Conservation (phyloP, 2,888 invertebrate genomes). For the Digitonthophagus gazella region DNA sequence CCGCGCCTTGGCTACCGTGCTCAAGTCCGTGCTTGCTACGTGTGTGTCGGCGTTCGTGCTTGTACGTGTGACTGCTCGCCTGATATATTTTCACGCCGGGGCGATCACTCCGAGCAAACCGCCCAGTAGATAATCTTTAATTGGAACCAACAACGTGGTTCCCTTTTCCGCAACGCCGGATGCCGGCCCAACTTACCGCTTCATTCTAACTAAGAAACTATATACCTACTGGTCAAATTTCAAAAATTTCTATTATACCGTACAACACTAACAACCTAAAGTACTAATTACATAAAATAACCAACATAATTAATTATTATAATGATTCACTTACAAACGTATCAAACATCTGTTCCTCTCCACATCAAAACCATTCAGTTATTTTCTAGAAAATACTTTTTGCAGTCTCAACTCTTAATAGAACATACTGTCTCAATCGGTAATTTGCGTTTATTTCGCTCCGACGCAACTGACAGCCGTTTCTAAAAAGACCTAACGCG, state of each 20-base stretch:
- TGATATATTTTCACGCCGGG: slow-evolving; percentile 13
- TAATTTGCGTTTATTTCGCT: background rate
- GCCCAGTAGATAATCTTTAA: slow-evolving; percentile 6
- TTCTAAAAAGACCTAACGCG: background rate
- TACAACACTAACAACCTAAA: no score
- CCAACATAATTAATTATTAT: no score
- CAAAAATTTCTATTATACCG: no score
- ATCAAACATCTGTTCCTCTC: background rate
- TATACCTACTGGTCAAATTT: background rate
- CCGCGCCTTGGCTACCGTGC: slow-evolving; percentile 30
- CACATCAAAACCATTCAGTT: background rate
- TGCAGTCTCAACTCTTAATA: background rate
- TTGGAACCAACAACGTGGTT: slow-evolving; percentile 7
- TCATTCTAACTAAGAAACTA: background rate
- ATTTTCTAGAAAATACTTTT: background rate
- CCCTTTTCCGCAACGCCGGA: background rate
- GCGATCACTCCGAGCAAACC: slow-evolving; percentile 9
- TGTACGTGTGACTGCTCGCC: slow-evolving; percentile 9
- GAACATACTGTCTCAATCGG: background rate
- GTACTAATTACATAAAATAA: no score
- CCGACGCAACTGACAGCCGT: background rate
- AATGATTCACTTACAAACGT: background rate
- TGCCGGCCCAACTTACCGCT: background rate
- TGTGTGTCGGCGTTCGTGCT: slow-evolving; percentile 26
- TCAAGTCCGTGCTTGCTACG: slow-evolving; percentile 14